Evolutionary conservation across 2,113 vertebrate species (phyloP), one percentile per base, ranked within the genome.

Genomic region (Mastomys coucha): DNA sequence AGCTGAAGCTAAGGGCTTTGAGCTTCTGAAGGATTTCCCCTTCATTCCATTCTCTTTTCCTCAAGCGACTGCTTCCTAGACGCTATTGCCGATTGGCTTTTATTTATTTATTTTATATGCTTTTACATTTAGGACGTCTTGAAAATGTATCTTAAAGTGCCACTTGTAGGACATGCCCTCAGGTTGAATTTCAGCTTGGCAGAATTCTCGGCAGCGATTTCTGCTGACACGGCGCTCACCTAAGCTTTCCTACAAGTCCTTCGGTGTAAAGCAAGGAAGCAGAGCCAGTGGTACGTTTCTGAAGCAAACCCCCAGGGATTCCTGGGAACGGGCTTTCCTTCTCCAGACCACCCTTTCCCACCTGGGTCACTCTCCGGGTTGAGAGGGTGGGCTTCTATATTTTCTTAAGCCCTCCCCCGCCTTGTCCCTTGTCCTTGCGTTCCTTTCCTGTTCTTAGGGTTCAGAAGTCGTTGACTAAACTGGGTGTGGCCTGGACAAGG

Each of bases 401-500:
- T 33, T 75, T 53, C 8, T 7, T 77, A 53, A n/a, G 36, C 63
- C 33, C 56, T 39, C 42, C 19, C 31, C 77, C 6, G 49, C 36
- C 53, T 72, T 91, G 93, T 42, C 91, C 67, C n/a, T 89, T 94
- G 96, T 96, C 91, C 63, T 20, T n/a, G 87, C 51, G 93, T 96
- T 91, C 92, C 58, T 91, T 73, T 77, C 49, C 81, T 17, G 36
- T 88, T 97, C 93, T 91, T 85, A 3, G 78, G 95, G 94, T 78
- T 95, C 93, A 97, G 87, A 89, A 94, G 89, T 19, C 0, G 45
- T 33, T 97, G 91, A 95, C 90, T 97, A 95, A 96, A 94, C 91
- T 85, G 94, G 97, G 96, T 98, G 97, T 96, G 98, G 93, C 96
- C 81, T 6, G 69, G 98, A 93, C 98, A 97, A 82, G 97, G 96